These are phyloP conservation scores for Agelaius phoeniceus DNA, from an alignment of 2,113 vertebrate species.

Conservation along the genomic window DNA sequence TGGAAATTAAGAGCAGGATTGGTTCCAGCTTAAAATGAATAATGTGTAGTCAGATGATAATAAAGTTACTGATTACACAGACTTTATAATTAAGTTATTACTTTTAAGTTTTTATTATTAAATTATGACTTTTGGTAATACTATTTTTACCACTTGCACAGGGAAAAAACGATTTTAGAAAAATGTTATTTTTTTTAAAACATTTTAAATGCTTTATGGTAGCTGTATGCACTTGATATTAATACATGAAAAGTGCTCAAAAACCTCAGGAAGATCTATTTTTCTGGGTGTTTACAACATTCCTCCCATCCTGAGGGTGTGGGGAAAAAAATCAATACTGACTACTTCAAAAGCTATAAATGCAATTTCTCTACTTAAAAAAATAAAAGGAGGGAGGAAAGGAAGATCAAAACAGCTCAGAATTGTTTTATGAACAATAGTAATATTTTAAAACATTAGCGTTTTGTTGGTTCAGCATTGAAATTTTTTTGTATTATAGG, in stretches of 20 bases:
- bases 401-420: not conserved
- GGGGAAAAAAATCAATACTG: not conserved
- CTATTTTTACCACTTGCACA: not conserved
- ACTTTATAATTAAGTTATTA: not conserved
- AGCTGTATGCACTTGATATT: not conserved
- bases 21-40: not conserved
- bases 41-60: not conserved
- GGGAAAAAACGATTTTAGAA: not conserved
- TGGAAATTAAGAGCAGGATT: not conserved
- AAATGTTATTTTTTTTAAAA: not conserved
- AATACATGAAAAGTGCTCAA: not conserved
- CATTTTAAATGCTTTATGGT: not conserved
- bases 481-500: not conserved
- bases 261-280: not conserved
- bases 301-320: not conserved
- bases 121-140: not conserved
- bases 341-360: not conserved
- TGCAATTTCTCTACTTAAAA: not conserved
- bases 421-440: not conserved
- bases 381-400: not conserved
- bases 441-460: not conserved
- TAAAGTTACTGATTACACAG: not conserved
- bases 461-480: not conserved
- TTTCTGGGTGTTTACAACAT: not conserved
- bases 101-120: not conserved